These are phyloP conservation scores for Medauroidea extradentata DNA, from an alignment of 1,140 invertebrate genomes.

Conservation along the genomic window DNA sequence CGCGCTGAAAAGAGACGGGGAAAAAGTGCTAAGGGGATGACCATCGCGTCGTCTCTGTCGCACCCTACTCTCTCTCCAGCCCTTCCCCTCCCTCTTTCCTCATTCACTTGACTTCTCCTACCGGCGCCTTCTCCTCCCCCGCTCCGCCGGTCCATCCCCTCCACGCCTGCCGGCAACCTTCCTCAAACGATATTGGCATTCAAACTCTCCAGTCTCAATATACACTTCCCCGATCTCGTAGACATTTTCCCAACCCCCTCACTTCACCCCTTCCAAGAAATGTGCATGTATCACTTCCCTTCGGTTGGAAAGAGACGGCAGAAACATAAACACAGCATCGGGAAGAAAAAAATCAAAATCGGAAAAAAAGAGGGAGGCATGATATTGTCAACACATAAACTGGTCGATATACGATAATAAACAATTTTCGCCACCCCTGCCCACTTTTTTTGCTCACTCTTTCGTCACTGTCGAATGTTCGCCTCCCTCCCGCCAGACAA, in stretches of 20 bases:
- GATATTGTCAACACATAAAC: constrained; percentile 2
- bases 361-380: background rate
- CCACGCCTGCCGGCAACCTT: background rate
- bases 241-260: background rate
- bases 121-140: background rate
- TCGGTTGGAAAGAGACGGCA: background rate
- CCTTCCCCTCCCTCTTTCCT: background rate
- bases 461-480: background rate
- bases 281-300: background rate
- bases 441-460: no score
- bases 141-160: background rate
- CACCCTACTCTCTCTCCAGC: background rate
- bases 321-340: background rate
- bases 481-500: constrained; percentile 6
- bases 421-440: background rate
- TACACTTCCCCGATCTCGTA: background rate
- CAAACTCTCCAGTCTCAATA: constrained; percentile 10
- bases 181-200: constrained; percentile 7
- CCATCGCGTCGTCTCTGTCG: constrained; percentile 8
- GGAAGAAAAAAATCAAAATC: constrained; percentile 1
- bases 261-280: background rate
- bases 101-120: constrained; percentile 1
- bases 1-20: constrained; percentile 12
- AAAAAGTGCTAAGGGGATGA: constrained; percentile 17
- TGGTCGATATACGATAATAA: constrained; percentile 20